These are phyloP conservation scores for Acipenser ruthenus DNA, from an alignment of 2,797 vertebrate genomes.

Conservation along the genomic window DNA sequence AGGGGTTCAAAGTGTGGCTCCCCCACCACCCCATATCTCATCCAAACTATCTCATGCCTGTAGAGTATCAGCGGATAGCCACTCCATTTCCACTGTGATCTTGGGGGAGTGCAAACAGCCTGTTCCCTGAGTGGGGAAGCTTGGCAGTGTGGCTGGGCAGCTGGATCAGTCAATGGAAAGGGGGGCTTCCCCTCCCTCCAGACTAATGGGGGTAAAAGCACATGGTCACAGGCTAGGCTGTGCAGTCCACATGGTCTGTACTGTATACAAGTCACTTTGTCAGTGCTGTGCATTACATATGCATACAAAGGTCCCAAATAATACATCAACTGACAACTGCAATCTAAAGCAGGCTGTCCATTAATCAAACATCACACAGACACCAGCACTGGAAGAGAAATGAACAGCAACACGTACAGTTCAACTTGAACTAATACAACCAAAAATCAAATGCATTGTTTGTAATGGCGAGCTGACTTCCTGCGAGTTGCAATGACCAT, in stretches of 20 bases:
- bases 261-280: no score
- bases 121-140: neutral
- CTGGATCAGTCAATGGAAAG: no score
- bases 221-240: conserved; percentile 3
- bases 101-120: neutral
- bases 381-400: no score
- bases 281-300: conserved; percentile 3
- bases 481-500: neutral
- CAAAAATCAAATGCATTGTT: neutral
- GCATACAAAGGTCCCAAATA: conserved; percentile 16
- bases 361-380: neutral
- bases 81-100: no score
- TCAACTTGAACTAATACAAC: neutral
- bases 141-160: no score
- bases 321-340: conserved; percentile 19
- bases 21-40: neutral
- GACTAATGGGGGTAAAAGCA: neutral
- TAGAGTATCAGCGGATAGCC: no score
- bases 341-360: conserved; percentile 7
- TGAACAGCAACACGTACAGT: neutral
- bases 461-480: neutral
- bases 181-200: neutral
- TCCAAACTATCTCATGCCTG: neutral
- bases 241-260: no score
- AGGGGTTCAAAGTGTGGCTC: neutral